Percentiles rank a stretch among this genome's conserved stretches.
Conservation (phyloP, 64 coral and sea anemone species). For the Platygyra sinensis region DNA sequence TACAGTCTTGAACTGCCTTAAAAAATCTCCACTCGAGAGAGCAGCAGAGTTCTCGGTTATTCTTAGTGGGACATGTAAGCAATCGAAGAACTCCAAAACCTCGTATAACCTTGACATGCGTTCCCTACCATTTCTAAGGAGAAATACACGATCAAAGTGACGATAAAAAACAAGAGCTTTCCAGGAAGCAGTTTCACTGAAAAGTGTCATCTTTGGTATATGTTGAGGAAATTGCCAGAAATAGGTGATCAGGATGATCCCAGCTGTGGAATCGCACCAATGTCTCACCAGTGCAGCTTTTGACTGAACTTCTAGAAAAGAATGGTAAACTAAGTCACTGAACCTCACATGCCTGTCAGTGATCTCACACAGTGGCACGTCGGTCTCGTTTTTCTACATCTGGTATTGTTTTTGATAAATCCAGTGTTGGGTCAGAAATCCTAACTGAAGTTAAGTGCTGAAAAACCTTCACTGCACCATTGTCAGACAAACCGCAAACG, state of each 20-base stretch:
- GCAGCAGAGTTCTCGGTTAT: neutral
- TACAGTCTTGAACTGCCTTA: neutral
- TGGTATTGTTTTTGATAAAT: too few relatives aligned
- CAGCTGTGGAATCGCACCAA: neutral
- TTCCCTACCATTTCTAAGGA: too few relatives aligned
- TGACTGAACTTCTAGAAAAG: neutral
- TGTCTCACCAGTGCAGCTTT: too few relatives aligned
- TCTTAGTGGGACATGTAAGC: neutral
- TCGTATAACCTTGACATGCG: neutral
- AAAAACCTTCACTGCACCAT: too few relatives aligned
- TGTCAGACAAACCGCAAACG: too few relatives aligned
- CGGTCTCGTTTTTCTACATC: too few relatives aligned
- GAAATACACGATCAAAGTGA: too few relatives aligned
- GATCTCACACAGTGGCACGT: too few relatives aligned
- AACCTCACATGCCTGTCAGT: neutral
- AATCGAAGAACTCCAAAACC: neutral
- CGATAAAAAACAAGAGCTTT: neutral
- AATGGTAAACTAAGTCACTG: neutral
- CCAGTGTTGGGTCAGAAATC: too few relatives aligned
- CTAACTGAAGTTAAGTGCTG: too few relatives aligned
- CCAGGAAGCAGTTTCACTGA: neutral
- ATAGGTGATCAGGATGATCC: neutral
- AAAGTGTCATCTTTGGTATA: neutral
- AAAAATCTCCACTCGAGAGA: neutral
- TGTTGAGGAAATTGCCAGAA: neutral